Percentiles rank a stretch among this genome's conserved stretches.
phyloP scores from a whole-genome alignment of 2,113 vertebrate species.

The Maccullochella peelii region DNA sequence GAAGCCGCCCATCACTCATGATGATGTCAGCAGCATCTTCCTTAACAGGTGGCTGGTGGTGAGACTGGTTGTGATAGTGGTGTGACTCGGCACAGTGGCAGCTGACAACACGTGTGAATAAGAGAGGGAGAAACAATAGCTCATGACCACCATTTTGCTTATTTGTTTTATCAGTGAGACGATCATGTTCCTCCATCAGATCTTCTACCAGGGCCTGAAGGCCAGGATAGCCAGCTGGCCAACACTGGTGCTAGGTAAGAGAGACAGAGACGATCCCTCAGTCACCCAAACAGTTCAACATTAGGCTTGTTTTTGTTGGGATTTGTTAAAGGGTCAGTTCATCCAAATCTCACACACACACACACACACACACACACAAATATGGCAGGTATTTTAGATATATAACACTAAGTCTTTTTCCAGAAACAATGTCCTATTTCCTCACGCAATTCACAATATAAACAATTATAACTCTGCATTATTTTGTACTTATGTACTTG shows the following conservation, averaged over 20 bases:
- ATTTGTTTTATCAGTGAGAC: conserved; percentile 89
- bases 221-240: conserved; percentile 98
- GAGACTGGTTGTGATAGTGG: conserved; percentile 13
- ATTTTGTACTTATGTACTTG: neutral
- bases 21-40: conserved; percentile 99
- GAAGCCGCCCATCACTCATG: conserved; percentile 95
- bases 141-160: conserved; percentile 21
- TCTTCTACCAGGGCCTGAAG: conserved; percentile 99
- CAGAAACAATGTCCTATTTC: neutral
- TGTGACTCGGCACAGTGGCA: neutral
- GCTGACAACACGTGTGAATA: neutral
- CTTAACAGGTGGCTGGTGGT: conserved; percentile 90
- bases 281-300: neutral
- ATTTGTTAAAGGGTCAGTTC: conserved; percentile 1
- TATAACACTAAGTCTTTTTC: neutral
- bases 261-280: neutral
- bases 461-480: neutral
- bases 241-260: conserved; percentile 94
- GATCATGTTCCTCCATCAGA: conserved; percentile 99
- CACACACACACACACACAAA: neutral
- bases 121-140: conserved; percentile 4
- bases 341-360: neutral
- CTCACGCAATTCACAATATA: neutral
- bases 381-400: neutral
- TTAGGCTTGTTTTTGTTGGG: neutral